Percentiles rank a stretch among this genome's conserved stretches.
These are phyloP conservation scores for Iselma pallidipennis DNA, from an alignment of 2,888 invertebrate genomes.

Conservation along the genomic window DNA sequence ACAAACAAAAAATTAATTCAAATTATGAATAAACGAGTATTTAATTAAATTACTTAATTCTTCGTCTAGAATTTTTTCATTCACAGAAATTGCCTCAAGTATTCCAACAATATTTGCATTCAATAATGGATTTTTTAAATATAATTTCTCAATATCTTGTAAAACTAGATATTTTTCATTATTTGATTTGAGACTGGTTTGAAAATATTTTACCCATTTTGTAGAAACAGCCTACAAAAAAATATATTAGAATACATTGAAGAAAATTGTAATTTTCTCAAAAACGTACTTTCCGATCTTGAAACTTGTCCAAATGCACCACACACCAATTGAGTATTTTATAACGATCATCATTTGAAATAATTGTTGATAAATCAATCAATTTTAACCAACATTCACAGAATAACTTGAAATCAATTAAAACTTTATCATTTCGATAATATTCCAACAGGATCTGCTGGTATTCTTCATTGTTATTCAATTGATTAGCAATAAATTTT, in stretches of 20 bases:
- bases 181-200: conserved; percentile 23
- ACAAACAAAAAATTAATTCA: conserved; percentile 19
- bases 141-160: conserved; percentile 32
- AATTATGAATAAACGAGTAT: conserved; percentile 9
- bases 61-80: conserved; percentile 5
- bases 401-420: conserved; percentile 1
- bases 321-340: conserved; percentile 36
- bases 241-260: too few relatives aligned
- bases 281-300: conserved; percentile 21
- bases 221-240: conserved; percentile 27
- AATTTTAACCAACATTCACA: conserved; percentile 12
- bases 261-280: too few relatives aligned
- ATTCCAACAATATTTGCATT: conserved; percentile 31
- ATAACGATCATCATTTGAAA: not conserved
- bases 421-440: conserved; percentile 8
- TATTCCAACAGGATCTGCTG: not conserved
- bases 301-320: conserved; percentile 31
- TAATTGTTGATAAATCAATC: not conserved
- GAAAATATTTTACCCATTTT: conserved; percentile 31
- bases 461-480: not conserved
- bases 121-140: conserved; percentile 36
- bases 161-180: conserved; percentile 30
- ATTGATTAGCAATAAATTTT: not conserved
- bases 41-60: conserved; percentile 9
- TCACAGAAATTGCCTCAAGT: conserved; percentile 21